Conservation (phyloP, 2,888 invertebrate species). For the Xanthorhoe spadicearia region DNA sequence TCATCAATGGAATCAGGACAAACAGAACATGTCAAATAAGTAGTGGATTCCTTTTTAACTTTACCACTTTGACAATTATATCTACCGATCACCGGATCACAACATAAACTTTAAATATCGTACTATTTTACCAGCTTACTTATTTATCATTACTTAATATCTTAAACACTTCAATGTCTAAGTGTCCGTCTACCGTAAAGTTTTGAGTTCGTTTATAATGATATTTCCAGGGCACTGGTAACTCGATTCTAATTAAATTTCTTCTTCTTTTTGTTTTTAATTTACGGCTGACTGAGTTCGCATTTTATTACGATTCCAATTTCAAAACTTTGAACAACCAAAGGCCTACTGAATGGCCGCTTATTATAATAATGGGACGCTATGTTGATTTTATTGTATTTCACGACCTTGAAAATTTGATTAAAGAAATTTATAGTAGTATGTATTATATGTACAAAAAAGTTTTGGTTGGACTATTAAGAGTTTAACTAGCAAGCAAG, state of each 20-base stretch:
- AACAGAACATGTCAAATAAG: no score
- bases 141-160: no score
- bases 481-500: no score
- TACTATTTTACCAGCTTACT: no score
- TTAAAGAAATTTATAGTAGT: no score
- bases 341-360: slow-evolving; percentile 43
- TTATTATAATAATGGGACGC: slow-evolving; percentile 49
- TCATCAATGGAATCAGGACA: no score
- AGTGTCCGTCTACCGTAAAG: slow-evolving; percentile 28
- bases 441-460: no score
- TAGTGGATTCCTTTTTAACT: no score
- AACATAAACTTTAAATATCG: no score
- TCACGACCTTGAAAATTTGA: neutral
- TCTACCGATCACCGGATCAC: neutral
- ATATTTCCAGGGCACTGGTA: slow-evolving; percentile 49
- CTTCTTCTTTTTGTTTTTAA: slow-evolving; percentile 54
- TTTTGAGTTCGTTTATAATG: slow-evolving; percentile 43
- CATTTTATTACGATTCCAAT: slow-evolving; percentile 62
- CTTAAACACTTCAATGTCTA: slow-evolving; percentile 23
- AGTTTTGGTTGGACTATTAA: no score
- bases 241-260: slow-evolving; percentile 59
- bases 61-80: no score
- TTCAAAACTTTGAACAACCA: slow-evolving; percentile 43
- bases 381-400: slow-evolving; percentile 32
- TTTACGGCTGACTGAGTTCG: slow-evolving; percentile 50